Evolutionary conservation across 1,140 invertebrate species (phyloP).

Genomic region (Sesamia nonagrioides): DNA sequence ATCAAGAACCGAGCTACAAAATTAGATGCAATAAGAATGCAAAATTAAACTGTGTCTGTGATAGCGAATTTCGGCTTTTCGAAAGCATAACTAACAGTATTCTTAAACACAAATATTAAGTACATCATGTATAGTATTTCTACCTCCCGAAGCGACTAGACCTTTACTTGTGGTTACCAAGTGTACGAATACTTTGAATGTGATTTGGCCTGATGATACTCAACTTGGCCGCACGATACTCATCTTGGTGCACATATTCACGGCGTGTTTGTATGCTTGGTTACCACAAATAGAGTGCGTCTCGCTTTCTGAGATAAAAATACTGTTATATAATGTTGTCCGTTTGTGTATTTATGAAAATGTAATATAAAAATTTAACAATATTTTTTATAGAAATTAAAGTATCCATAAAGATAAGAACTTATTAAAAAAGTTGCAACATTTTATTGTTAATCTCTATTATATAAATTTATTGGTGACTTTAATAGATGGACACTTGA

Average conservation of each 20-base stretch:
- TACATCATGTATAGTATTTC: constrained; percentile 41
- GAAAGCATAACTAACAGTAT: constrained; percentile 76
- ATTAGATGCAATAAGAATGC: constrained; percentile 49
- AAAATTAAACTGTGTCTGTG: constrained; percentile 75
- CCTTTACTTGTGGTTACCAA: too few relatives aligned
- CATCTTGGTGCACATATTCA: too few relatives aligned
- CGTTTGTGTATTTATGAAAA: constrained; percentile 60
- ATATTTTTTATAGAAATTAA: constrained; percentile 69
- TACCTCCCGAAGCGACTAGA: too few relatives aligned
- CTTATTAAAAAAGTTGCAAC: constrained; percentile 39
- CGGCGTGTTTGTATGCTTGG: too few relatives aligned
- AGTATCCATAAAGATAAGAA: constrained; percentile 42
- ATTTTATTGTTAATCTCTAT: constrained; percentile 28
- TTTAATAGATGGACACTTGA: constrained; percentile 29
- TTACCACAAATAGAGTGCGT: too few relatives aligned
- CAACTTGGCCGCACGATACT: too few relatives aligned
- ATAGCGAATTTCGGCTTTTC: constrained; percentile 76
- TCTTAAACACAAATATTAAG: constrained; percentile 60
- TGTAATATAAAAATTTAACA: constrained; percentile 62
- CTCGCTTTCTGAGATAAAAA: too few relatives aligned
- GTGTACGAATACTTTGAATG: too few relatives aligned
- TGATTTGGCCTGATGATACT: too few relatives aligned
- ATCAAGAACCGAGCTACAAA: constrained; percentile 27
- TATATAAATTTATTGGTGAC: constrained; percentile 42
- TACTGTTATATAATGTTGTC: constrained; percentile 57